phyloP scores from a whole-genome alignment of 64 coral and sea anemone genomes.

The Hydrozoanthus tunicans region DNA sequence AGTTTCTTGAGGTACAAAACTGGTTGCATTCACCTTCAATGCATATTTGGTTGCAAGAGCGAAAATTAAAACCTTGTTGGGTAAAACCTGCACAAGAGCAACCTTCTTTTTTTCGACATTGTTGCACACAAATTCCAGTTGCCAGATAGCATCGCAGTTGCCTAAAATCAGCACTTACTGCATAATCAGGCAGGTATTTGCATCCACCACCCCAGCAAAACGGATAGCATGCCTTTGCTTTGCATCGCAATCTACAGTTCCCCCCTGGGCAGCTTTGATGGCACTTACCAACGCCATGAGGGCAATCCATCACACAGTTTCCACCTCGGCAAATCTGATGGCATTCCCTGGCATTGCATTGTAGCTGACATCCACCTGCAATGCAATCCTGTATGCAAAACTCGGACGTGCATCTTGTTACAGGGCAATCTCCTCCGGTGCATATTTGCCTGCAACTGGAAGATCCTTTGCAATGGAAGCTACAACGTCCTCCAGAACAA shows the following conservation, averaged over 20 bases:
- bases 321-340: constrained; percentile 63
- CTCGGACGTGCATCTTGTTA: constrained; percentile 38
- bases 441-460: constrained; percentile 64
- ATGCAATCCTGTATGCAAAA: constrained; percentile 62
- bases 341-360: constrained; percentile 55
- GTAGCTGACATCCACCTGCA: constrained; percentile 48
- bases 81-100: constrained; percentile 6
- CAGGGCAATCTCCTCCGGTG: constrained; percentile 53
- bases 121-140: constrained; percentile 38
- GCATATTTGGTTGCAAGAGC: constrained; percentile 54
- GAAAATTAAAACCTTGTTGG: neutral
- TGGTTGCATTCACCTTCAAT: constrained; percentile 38
- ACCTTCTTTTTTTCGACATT: constrained; percentile 4
- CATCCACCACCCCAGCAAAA: constrained; percentile 53
- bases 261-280: constrained; percentile 67
- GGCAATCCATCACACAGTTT: constrained; percentile 49
- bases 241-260: constrained; percentile 50
- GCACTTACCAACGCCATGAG: constrained; percentile 10
- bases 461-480: constrained; percentile 37
- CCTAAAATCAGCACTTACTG: constrained; percentile 14
- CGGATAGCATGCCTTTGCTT: constrained; percentile 63
- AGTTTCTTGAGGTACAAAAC: neutral
- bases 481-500: constrained; percentile 56
- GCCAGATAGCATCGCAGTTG: constrained; percentile 22
- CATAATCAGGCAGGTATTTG: constrained; percentile 50